Evolutionary conservation across 2,888 invertebrate species (phyloP).

Genomic region (Lasius fuliginosus): DNA sequence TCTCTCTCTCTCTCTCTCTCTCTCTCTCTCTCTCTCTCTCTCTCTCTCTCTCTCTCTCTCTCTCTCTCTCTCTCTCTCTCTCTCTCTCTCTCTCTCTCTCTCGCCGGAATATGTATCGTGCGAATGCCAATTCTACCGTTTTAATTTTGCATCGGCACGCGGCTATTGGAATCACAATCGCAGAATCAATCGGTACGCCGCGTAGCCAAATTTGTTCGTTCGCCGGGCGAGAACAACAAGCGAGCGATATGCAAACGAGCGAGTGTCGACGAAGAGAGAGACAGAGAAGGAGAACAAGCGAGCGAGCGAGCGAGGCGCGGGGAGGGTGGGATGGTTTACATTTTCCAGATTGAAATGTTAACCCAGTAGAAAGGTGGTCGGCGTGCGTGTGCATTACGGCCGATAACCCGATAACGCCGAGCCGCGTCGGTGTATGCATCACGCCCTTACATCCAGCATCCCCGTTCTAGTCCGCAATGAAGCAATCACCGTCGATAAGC

Average conservation of each 20-base stretch:
- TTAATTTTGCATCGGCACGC: conserved; percentile 44
- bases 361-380: conserved; percentile 65
- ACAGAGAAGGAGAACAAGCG: conserved; percentile 5
- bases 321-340: conserved; percentile 56
- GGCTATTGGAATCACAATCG: conserved; percentile 57
- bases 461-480: conserved; percentile 68
- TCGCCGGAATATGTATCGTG: conserved; percentile 9
- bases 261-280: conserved; percentile 31
- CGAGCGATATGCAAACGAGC: conserved; percentile 58
- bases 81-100: conserved; percentile 25
- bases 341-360: conserved; percentile 67
- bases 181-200: conserved; percentile 49
- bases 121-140: conserved; percentile 43
- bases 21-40: conserved; percentile 28
- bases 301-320: conserved; percentile 19
- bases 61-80: no score
- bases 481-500: conserved; percentile 78
- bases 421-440: conserved; percentile 60
- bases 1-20: conserved; percentile 21
- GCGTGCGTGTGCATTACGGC: conserved; percentile 65
- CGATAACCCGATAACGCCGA: conserved; percentile 68
- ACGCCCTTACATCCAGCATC: conserved; percentile 63
- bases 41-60: conserved; percentile 16
- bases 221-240: conserved; percentile 56
- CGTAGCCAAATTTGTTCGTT: conserved; percentile 58